These are phyloP conservation scores for Porites divaricata DNA, from an alignment of 92 coral and sea anemone genomes.

Conservation along the genomic window DNA sequence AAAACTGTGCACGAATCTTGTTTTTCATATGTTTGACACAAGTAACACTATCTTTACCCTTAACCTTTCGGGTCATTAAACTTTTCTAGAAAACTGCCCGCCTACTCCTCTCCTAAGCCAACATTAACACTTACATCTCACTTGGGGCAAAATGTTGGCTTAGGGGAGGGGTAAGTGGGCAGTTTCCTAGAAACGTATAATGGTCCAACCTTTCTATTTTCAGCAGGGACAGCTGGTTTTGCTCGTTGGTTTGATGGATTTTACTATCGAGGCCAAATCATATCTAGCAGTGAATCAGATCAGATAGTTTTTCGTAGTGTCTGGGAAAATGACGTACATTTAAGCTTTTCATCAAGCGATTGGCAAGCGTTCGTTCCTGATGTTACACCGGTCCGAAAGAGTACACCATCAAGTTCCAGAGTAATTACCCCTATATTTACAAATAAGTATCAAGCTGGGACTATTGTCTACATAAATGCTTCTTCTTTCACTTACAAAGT, in stretches of 20 bases:
- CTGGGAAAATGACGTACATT: fast-evolving
- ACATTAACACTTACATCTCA: too few relatives aligned
- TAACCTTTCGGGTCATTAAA: too few relatives aligned
- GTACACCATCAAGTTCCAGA: background rate
- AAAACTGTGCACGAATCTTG: too few relatives aligned
- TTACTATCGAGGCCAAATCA: background rate
- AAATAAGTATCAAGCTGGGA: background rate
- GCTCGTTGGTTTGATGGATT: background rate
- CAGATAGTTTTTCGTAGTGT: background rate
- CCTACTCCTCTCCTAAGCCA: too few relatives aligned
- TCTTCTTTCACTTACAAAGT: background rate
- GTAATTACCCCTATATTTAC: background rate
- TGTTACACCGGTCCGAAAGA: background rate
- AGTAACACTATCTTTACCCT: too few relatives aligned
- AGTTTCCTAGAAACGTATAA: background rate
- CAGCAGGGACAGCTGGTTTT: background rate
- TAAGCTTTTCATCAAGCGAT: background rate
- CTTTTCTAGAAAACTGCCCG: too few relatives aligned
- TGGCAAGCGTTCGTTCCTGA: background rate
- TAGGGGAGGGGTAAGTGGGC: too few relatives aligned
- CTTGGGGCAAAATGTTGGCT: too few relatives aligned
- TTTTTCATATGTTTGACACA: too few relatives aligned
- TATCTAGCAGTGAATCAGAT: background rate
- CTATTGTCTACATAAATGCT: background rate
- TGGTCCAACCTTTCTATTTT: background rate